Evolutionary conservation across 2,888 invertebrate species (phyloP), one percentile per base, ranked within the genome.

Genomic region (Lithosia quadra): DNA sequence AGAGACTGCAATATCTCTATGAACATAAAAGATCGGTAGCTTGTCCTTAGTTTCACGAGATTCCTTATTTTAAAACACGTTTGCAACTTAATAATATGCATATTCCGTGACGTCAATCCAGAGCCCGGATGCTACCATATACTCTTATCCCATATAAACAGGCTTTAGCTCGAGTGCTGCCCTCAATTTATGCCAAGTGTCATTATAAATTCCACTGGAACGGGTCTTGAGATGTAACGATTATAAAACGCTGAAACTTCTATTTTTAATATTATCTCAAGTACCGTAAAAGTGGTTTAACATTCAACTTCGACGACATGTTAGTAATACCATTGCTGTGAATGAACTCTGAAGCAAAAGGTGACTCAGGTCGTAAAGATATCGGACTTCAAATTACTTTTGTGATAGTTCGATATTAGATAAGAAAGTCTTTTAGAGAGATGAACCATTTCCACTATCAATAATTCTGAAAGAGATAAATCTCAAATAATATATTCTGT

Each of bases 121-220:
- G 10, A 60, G 18, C 39, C 36, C 24, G 64, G 65, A 55, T 74
- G 62, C 77, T 65, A 34, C 61, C 70, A 67, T 70, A 72, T 66
- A 72, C 69, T 72, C 68, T 70, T 81, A 77, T 74, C 67, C 69
- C 75, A 72, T 67, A 76, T 73, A 76, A 71, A 76, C 78, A 80
- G 76, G 69, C 69, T 76, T 63, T 60, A 72, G 57, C 68, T 81
- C 68, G 69, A 81, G 78, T 76, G 70, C 73, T 72, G 71, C 81
- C 76, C 82, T 84, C 76, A 77, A 90, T 91, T 90, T 90, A 91
- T 91, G 86, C 85, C 78, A 85, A 91, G 91, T 85, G 86, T 88
- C 90, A 88, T 92, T 89, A 89, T 88, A 87, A 87, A 87, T 88
- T 89, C 88, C 80, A 81, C 70, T 79, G 81, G 73, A 75, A 79